A percentile compares a stretch with the other conserved stretches of the same genome.
Conservation (phyloP, 2,113 vertebrate species). For the Misgurnus anguillicaudatus region DNA sequence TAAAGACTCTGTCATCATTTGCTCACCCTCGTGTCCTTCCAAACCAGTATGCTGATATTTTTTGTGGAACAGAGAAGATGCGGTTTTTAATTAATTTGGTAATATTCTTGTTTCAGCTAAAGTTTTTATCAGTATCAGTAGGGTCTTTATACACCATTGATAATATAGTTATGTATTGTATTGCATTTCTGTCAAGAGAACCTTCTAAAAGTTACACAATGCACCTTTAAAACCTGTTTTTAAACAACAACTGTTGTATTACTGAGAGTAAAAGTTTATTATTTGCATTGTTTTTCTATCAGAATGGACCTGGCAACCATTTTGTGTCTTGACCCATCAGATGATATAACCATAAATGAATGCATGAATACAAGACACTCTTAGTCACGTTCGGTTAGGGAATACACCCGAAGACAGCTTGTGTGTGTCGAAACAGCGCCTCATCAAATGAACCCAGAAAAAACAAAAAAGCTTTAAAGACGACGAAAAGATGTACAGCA, state of each 20-base stretch:
- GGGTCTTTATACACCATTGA: no score
- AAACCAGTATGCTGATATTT: background rate
- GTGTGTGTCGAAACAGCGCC: background rate
- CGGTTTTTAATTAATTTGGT: background rate
- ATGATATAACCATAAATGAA: background rate
- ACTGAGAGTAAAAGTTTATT: no score
- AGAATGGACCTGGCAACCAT: no score
- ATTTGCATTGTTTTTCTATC: no score
- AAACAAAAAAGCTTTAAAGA: background rate
- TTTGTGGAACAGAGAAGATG: background rate
- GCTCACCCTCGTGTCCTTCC: constrained; percentile 8
- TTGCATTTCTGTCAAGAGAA: no score
- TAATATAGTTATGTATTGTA: no score
- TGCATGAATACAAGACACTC: background rate
- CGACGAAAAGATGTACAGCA: background rate
- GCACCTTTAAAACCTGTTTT: no score
- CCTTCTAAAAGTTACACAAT: no score
- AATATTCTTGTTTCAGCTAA: no score
- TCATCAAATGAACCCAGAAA: background rate
- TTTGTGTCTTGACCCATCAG: background rate
- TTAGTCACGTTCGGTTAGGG: background rate
- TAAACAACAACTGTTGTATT: no score
- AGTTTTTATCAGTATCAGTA: no score
- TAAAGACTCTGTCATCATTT: background rate
- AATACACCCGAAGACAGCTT: background rate